Conservation (phyloP, 2,113 vertebrate species). For the Oryzias melastigma region DNA sequence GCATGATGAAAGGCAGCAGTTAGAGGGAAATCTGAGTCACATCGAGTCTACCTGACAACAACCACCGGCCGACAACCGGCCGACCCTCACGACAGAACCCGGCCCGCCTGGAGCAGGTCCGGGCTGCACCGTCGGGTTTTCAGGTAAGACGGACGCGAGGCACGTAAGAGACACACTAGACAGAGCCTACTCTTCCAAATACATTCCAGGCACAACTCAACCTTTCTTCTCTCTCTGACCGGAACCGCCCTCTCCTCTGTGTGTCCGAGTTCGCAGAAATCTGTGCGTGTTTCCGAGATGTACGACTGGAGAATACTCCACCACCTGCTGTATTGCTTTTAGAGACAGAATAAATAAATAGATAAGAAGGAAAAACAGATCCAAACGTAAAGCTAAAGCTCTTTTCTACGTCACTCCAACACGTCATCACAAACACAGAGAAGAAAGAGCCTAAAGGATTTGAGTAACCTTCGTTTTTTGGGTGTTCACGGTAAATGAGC, state of each 20-base stretch:
- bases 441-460: constrained; percentile 56
- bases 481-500: constrained; percentile 40
- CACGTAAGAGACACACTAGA: constrained; percentile 42
- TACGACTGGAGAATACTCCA: constrained; percentile 35
- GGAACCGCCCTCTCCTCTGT: constrained; percentile 16
- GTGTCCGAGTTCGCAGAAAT: constrained; percentile 37
- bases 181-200: not conserved
- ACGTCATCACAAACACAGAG: constrained; percentile 73
- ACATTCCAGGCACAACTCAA: constrained; percentile 2
- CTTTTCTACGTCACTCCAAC: constrained; percentile 72
- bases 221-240: constrained; percentile 10
- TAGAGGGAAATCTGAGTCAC: constrained; percentile 45
- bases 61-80: constrained; percentile 16
- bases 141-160: constrained; percentile 51
- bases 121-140: constrained; percentile 17
- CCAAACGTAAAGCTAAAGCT: constrained; percentile 55
- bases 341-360: constrained; percentile 50
- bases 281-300: constrained; percentile 55
- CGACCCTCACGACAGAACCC: constrained; percentile 26
- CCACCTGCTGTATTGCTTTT: constrained; percentile 52
- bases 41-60: constrained; percentile 22
- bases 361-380: constrained; percentile 44
- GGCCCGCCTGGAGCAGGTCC: constrained; percentile 4
- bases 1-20: constrained; percentile 55
- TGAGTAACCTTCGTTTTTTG: constrained; percentile 32